These are phyloP conservation scores for Physella acuta DNA, from an alignment of 1,140 invertebrate species.

Conservation along the genomic window DNA sequence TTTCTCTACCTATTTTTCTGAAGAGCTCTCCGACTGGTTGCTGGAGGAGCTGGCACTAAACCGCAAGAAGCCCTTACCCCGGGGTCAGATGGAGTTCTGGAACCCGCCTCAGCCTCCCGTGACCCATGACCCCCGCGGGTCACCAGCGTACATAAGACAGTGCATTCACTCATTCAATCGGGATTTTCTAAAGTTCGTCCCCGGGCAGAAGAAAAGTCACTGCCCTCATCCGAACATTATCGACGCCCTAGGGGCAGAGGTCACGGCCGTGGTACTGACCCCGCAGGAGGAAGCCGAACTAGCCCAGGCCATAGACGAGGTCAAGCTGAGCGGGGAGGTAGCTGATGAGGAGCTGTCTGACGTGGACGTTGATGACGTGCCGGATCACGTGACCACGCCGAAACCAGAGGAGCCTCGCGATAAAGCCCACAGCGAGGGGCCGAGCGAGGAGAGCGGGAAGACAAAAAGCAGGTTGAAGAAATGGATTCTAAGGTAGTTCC, in stretches of 20 bases:
- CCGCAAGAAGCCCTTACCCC: conserved; percentile 43
- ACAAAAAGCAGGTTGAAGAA: too few relatives aligned
- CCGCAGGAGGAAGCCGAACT: conserved; percentile 27
- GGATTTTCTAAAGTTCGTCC: not conserved
- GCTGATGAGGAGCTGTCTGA: too few relatives aligned
- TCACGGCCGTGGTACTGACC: conserved; percentile 11
- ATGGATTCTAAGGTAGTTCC: too few relatives aligned
- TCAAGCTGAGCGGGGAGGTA: too few relatives aligned
- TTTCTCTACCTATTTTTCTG: conserved; percentile 46
- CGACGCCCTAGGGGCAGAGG: conserved; percentile 33
- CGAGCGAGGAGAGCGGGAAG: too few relatives aligned
- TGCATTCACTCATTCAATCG: conserved; percentile 39
- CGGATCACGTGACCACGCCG: too few relatives aligned
- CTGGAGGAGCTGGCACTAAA: conserved; percentile 53
- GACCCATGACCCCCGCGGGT: conserved; percentile 53
- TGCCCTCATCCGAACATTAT: conserved; percentile 54
- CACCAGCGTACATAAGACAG: conserved; percentile 44
- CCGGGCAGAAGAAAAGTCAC: conserved; percentile 29
- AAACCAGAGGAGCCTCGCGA: too few relatives aligned
- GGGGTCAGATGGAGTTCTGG: conserved; percentile 52
- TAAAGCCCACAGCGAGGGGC: too few relatives aligned
- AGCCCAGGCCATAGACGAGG: conserved; percentile 10
- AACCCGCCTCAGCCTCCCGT: conserved; percentile 25
- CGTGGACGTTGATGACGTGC: too few relatives aligned
- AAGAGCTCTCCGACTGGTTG: conserved; percentile 52